Percentiles rank a stretch among this genome's conserved stretches.
phyloP scores from a whole-genome alignment of 2,797 vertebrate genomes.

The Tokudaia tokunoshimensis region DNA sequence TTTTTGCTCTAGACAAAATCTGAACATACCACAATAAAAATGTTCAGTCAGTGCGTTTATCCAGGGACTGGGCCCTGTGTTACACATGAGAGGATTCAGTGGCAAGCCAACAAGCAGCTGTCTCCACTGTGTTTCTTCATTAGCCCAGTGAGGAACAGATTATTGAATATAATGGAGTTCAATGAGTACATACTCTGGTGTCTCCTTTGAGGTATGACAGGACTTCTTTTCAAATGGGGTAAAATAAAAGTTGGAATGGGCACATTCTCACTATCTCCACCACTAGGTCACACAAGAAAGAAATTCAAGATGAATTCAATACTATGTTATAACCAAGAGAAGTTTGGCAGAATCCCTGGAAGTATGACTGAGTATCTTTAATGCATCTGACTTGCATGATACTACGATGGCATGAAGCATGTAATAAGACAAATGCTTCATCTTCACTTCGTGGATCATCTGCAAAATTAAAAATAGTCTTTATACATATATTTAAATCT shows the following conservation, averaged over 20 bases:
- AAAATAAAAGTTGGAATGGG: neutral
- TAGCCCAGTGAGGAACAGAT: neutral
- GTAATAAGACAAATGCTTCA: neutral
- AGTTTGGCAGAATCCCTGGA: neutral
- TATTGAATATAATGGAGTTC: neutral
- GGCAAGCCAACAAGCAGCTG: neutral
- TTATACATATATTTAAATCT: constrained; percentile 9
- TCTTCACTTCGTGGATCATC: neutral
- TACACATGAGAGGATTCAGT: neutral
- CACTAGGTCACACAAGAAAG: constrained; percentile 7
- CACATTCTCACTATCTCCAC: neutral
- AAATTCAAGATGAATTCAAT: constrained; percentile 35
- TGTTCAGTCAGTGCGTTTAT: neutral
- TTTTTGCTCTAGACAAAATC: constrained; percentile 35
- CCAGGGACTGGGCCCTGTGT: neutral
- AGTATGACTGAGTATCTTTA: neutral
- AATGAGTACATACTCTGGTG: neutral
- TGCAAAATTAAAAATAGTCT: constrained; percentile 17
- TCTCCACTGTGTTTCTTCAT: neutral
- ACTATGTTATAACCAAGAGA: neutral
- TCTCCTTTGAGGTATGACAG: neutral
- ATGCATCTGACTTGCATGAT: neutral
- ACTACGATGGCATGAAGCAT: neutral
- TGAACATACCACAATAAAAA: neutral
- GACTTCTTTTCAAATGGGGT: neutral